Evolutionary conservation across 1,140 invertebrate species (phyloP), one percentile per base, ranked within the genome.

Genomic region (Phymastichus coffea): DNA sequence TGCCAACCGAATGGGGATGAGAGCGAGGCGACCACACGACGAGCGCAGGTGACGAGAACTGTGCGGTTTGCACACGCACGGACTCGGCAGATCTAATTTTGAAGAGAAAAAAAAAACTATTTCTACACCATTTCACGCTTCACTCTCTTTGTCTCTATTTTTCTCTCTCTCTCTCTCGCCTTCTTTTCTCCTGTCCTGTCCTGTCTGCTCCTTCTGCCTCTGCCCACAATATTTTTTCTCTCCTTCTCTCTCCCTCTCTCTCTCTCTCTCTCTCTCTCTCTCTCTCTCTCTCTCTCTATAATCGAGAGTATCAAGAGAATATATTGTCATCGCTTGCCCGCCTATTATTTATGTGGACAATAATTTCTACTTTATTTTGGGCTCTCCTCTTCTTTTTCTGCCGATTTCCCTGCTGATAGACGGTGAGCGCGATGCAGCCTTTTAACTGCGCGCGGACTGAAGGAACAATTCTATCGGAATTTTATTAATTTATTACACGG

Each of bases 181-280:
- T 30, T 53, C 49, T n/a, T 46, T 38, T 52, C 14, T 59, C 41
- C 35, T 47, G 23, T 15, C 23, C 26, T 54, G 4, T 22, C 20
- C n/a, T 35, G 33, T 23, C 28, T 40, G 41, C 41, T 41, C 30
- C 35, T 9, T 10, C 37, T 40, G 23, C 12, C 23, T 28, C 19
- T 26, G 33, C 33, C 35, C 33, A 23, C 48, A 35, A 19, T 35
- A 49, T 33, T 49, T 49, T 26, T 68, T 68, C 67, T 56, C 70
- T 66, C 66, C 70, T 70, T 71, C 63, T 65, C 51, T 67, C 44
- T 43, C 33, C 23, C 63, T 55, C 60, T 60, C 52, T 48, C 49
- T 25, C 19, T 35, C 54, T 47, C 40, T 23, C 59, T 30, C 44
- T 59, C 38, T 58, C 63, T 61, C 56, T 60, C 57, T 52, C 66